Evolutionary conservation across 2,113 vertebrate species (phyloP).

Genomic region (Sorex fumeus): DNA sequence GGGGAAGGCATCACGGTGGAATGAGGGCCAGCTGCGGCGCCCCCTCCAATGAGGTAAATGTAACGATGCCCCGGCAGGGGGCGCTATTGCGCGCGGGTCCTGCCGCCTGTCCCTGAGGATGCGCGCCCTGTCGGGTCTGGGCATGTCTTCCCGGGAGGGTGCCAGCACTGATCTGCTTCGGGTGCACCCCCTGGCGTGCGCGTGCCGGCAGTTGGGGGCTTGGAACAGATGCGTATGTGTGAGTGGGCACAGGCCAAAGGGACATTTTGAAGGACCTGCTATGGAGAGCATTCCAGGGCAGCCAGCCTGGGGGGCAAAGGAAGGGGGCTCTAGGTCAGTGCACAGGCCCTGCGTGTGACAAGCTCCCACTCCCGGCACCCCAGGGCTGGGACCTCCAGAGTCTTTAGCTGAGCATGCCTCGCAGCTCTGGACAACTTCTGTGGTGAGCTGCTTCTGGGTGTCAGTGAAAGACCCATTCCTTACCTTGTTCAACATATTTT

Average conservation of each 20-base stretch:
- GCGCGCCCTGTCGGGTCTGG: not conserved
- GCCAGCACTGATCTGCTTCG: not conserved
- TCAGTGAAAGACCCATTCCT: not conserved
- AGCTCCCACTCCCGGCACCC: not conserved
- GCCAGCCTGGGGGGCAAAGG: not conserved
- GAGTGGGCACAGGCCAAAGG: not conserved
- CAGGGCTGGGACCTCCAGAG: not conserved
- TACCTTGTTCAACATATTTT: not conserved
- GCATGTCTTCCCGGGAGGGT: conserved; percentile 28
- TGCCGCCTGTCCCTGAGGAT: not conserved
- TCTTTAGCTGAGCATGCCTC: not conserved
- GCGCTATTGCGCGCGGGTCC: conserved; percentile 70
- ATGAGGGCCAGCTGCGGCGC: not conserved
- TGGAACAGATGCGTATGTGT: not conserved
- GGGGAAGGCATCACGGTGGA: not conserved
- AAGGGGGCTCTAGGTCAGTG: not conserved
- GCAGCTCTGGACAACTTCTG: not conserved
- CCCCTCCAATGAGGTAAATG: not conserved
- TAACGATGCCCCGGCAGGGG: conserved; percentile 76
- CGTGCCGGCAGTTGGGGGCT: not conserved
- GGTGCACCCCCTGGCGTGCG: not conserved
- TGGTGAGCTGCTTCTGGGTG: not conserved
- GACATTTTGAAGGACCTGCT: not conserved
- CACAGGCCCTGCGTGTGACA: not conserved
- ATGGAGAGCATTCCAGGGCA: not conserved